phyloP scores from a whole-genome alignment of 1,140 invertebrate genomes.

The Camponotus pennsylvanicus region DNA sequence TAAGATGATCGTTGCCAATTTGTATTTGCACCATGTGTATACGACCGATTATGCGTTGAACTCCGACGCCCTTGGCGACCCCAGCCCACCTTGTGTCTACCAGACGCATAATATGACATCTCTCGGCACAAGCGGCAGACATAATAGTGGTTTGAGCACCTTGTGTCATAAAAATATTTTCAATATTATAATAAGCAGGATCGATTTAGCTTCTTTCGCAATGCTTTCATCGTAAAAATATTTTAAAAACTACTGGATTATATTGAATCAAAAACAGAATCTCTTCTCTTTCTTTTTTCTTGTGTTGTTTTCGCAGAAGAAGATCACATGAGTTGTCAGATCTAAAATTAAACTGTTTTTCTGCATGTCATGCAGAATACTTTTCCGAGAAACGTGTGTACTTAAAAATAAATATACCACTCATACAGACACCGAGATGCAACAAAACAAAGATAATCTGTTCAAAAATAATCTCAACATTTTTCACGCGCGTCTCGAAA shows the following conservation, averaged over 20 bases:
- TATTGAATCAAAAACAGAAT: not conserved
- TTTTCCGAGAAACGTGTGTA: slow-evolving; percentile 29
- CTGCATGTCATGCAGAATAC: slow-evolving; percentile 45
- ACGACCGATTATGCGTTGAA: slow-evolving; percentile 97
- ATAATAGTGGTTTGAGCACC: slow-evolving; percentile 98
- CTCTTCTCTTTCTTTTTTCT: not conserved
- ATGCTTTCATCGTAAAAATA: not conserved
- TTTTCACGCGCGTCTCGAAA: not conserved
- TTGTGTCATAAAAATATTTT: slow-evolving; percentile 72
- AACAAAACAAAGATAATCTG: slow-evolving; percentile 31
- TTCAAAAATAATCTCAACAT: slow-evolving; percentile 66
- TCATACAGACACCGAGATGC: not conserved
- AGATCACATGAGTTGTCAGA: not conserved
- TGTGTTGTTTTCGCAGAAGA: not conserved
- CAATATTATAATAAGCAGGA: not conserved
- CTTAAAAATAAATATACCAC: slow-evolving; percentile 71
- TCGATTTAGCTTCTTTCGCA: not conserved
- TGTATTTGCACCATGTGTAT: slow-evolving; percentile 99
- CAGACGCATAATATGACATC: slow-evolving; percentile 98
- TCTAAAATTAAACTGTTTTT: slow-evolving; percentile 68
- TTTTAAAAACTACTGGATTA: slow-evolving; percentile 28
- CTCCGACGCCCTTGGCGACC: slow-evolving; percentile 98
- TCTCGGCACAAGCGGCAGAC: slow-evolving; percentile 96
- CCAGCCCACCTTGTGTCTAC: slow-evolving; percentile 98
- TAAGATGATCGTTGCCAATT: slow-evolving; percentile 97